These are phyloP conservation scores for Forbesichthys papilliferus DNA, from an alignment of 2,113 vertebrate genomes.

Conservation along the genomic window DNA sequence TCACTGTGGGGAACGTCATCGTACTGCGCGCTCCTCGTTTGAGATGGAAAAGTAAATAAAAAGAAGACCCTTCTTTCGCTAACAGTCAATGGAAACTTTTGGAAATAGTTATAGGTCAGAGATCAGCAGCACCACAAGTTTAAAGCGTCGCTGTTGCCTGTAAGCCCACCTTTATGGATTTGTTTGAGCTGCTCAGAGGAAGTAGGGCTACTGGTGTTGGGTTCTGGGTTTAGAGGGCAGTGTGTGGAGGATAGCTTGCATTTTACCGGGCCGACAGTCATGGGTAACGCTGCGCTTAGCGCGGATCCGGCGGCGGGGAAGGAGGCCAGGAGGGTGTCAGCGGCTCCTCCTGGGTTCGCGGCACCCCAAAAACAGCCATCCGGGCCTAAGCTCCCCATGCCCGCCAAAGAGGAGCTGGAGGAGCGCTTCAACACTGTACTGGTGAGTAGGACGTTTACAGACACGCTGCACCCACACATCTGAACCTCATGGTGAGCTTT, in stretches of 20 bases:
- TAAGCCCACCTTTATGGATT: not conserved
- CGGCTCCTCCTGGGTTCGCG: constrained; percentile 8
- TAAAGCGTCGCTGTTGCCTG: not conserved
- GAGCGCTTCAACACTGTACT: constrained; percentile 81
- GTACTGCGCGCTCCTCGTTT: constrained; percentile 1
- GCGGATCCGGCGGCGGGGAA: constrained; percentile 67
- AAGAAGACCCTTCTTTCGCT: not conserved
- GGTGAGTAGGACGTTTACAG: constrained; percentile 74
- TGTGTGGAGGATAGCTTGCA: constrained; percentile 4
- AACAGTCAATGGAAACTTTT: constrained; percentile 2
- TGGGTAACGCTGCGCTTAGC: constrained; percentile 87
- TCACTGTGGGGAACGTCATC: constrained; percentile 35
- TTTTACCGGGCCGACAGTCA: constrained; percentile 54
- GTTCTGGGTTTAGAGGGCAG: not conserved
- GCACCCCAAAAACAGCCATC: constrained; percentile 59
- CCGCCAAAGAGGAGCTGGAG: constrained; percentile 82
- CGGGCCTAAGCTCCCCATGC: constrained; percentile 77
- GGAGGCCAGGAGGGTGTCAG: constrained; percentile 48
- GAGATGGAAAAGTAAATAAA: constrained; percentile 13
- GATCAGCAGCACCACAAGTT: constrained; percentile 17
- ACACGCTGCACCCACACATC: constrained; percentile 6
- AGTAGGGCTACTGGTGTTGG: not conserved
- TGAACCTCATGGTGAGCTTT: no score
- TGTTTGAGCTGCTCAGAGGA: not conserved
- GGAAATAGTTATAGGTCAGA: constrained; percentile 29